Conservation (phyloP, 37 sponge, comb jelly and placozoan genomes). For the Mnemiopsis leidyi region DNA sequence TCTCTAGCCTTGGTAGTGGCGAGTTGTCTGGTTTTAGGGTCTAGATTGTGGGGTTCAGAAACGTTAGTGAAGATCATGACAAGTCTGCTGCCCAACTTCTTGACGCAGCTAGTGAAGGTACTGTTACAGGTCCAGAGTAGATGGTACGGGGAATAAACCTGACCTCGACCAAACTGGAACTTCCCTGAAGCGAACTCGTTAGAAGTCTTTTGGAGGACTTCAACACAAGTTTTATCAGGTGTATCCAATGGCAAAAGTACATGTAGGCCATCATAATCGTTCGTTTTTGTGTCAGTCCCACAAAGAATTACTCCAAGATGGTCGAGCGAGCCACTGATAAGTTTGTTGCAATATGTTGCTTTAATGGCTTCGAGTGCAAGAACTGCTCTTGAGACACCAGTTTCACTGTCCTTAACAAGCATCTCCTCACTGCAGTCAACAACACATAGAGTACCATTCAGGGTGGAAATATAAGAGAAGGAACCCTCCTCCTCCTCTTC, state of each 20-base stretch:
- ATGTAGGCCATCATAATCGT: conserved; percentile 7
- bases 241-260: conserved; percentile 34
- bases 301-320: not conserved
- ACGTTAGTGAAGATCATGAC: conserved; percentile 66
- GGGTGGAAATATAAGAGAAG: not conserved
- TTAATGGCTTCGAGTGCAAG: conserved; percentile 59
- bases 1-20: conserved; percentile 41
- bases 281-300: conserved; percentile 16
- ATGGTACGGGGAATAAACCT: conserved; percentile 44
- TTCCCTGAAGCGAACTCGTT: not conserved
- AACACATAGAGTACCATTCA: not conserved
- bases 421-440: conserved; percentile 19
- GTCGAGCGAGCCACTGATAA: conserved; percentile 30
- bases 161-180: not conserved
- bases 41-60: conserved; percentile 18
- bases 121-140: conserved; percentile 50
- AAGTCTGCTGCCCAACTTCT: not conserved
- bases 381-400: conserved; percentile 21
- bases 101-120: conserved; percentile 50
- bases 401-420: not conserved
- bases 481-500: not conserved
- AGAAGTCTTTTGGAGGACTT: not conserved
- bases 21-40: not conserved
- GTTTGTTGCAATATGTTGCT: not conserved
- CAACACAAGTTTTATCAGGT: conserved; percentile 57